Evolutionary conservation across 2,797 vertebrate species (phyloP).

Genomic region (Oreochromis mossambicus): DNA sequence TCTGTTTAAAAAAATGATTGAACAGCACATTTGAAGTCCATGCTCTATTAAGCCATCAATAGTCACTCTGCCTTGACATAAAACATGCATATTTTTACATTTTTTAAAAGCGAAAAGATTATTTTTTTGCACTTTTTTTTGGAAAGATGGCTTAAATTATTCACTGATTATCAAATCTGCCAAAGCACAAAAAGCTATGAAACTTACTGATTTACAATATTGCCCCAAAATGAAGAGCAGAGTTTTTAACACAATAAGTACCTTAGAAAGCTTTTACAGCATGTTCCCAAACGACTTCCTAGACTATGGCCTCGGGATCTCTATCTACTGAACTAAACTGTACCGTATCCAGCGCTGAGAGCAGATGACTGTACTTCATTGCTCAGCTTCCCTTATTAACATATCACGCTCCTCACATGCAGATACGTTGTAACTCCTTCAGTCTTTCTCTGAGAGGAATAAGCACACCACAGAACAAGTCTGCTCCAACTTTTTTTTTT

Average conservation of each 20-base stretch:
- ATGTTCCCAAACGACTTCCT: background rate
- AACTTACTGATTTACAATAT: background rate
- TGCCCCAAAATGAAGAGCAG: background rate
- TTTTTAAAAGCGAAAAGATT: background rate
- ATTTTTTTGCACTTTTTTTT: background rate
- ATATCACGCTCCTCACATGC: background rate
- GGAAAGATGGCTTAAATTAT: background rate
- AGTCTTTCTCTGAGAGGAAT: constrained; percentile 4
- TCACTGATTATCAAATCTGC: background rate
- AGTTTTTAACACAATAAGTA: background rate
- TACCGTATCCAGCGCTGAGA: background rate
- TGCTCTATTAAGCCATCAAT: background rate
- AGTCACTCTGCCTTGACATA: background rate
- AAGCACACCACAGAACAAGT: constrained; percentile 37
- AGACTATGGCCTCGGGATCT: background rate
- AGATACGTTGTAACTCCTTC: background rate
- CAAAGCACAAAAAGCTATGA: background rate
- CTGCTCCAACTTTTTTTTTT: constrained; percentile 15
- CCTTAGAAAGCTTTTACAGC: background rate
- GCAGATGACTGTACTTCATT: background rate
- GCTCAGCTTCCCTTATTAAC: background rate
- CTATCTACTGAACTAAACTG: background rate
- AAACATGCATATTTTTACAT: background rate
- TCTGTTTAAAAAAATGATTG: background rate
- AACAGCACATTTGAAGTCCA: background rate